Evolutionary conservation across 2,797 vertebrate genomes (phyloP), one percentile per base, ranked within the genome.

Genomic region (Nothura maculosa): DNA sequence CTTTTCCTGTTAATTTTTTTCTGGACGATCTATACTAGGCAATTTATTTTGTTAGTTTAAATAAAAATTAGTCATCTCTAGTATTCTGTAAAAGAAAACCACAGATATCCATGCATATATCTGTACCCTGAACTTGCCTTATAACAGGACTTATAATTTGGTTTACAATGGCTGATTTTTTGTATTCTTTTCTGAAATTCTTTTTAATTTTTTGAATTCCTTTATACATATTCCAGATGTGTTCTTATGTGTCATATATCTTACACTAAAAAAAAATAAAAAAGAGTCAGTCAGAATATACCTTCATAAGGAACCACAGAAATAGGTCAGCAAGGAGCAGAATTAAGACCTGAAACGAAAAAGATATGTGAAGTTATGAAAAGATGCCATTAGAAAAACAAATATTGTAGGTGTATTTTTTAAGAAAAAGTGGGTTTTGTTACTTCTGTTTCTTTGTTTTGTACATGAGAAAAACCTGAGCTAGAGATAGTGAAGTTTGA

Each of bases 341-440:
- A 72, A 22, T 1, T 36, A 10, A n/a, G 5, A 77, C 1, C 8
- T 40, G 40, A 43, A 48, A 24, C 32, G 3, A 52, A 48, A 78
- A 75, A 2, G 52, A 85, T 43, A 21, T 32, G 3, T 43, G 36
- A 78, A 75, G 2, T 57, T 88, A n/a, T 7, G 6, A 82, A 85
- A 76, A 34, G 3, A 36, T 66, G 34, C 28, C 75, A 81, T 43
- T 21, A 52, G 47, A 81, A 21, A 95, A 96, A 61, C 9, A 94
- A 95, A 94, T 89, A 87, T 11, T 84, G 9, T 24, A 85, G 79
- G 77, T 94, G 77, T 94, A 58, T 48, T 22, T 48, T 48, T 48
- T 24, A 48, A 48, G 25, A 48, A 24, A 24, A 22, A 48, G 47
- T 48, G 22, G 20, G 12, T 48, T 69, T n/a, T 32, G 50, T 54